These are phyloP conservation scores for Cheilinus undulatus DNA, from an alignment of 2,113 vertebrate species.

Conservation along the genomic window DNA sequence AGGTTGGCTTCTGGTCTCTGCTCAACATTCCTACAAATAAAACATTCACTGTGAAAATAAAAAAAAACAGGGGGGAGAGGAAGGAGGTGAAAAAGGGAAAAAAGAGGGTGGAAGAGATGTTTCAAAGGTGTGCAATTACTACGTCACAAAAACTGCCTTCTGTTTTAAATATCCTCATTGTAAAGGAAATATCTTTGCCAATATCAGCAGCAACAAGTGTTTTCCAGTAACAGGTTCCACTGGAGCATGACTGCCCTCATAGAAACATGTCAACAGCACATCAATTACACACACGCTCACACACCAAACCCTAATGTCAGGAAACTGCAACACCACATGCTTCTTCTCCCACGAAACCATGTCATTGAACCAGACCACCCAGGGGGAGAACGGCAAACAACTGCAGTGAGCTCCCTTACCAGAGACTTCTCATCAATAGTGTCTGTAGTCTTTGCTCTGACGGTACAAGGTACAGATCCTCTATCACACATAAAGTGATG, in stretches of 20 bases:
- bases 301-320: conserved; percentile 36
- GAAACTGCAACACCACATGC: conserved; percentile 58
- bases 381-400: conserved; percentile 48
- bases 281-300: conserved; percentile 58
- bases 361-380: conserved; percentile 64
- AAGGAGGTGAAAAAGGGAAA: background rate
- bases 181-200: conserved; percentile 17
- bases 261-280: conserved; percentile 65
- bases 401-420: conserved; percentile 4
- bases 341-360: conserved; percentile 51
- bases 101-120: background rate
- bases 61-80: conserved; percentile 4
- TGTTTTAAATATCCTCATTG: conserved; percentile 9
- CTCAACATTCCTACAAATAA: conserved; percentile 17
- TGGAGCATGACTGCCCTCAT: conserved; percentile 32
- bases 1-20: conserved; percentile 36
- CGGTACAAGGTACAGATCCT: background rate
- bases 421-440: conserved; percentile 11
- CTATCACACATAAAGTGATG: background rate
- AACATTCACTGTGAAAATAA: conserved; percentile 16
- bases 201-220: background rate
- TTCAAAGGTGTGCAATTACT: background rate
- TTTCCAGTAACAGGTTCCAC: conserved; percentile 61
- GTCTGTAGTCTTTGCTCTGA: background rate
- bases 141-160: background rate